A percentile compares a stretch with the other conserved stretches of the same genome.
These are phyloP conservation scores for Tachina grossa DNA, from an alignment of 2,888 invertebrate species.

Conservation along the genomic window DNA sequence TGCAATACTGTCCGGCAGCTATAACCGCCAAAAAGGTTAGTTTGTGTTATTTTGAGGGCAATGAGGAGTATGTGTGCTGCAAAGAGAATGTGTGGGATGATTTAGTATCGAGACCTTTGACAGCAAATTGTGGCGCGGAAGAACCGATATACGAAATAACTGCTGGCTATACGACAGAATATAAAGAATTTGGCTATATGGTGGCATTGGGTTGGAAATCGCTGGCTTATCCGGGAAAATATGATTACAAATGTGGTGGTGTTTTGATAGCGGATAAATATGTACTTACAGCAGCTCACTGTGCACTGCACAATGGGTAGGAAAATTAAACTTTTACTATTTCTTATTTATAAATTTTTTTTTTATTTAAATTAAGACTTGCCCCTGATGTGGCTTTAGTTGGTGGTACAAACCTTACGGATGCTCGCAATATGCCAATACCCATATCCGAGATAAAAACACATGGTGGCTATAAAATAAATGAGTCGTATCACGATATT, in stretches of 20 bases:
- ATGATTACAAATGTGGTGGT: slow-evolving; percentile 70
- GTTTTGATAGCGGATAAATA: slow-evolving; percentile 58
- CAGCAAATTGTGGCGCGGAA: slow-evolving; percentile 34
- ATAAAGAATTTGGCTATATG: slow-evolving; percentile 72
- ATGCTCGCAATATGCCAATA: slow-evolving; percentile 21
- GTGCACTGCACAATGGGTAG: slow-evolving; percentile 64
- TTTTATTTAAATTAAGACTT: slow-evolving; percentile 14
- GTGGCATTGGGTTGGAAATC: slow-evolving; percentile 70
- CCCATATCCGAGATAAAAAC: slow-evolving; percentile 49
- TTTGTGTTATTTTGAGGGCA: slow-evolving; percentile 70
- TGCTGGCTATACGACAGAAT: slow-evolving; percentile 57
- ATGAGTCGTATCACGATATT: slow-evolving; percentile 69
- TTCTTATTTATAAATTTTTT: background rate
- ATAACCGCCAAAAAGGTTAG: slow-evolving; percentile 59
- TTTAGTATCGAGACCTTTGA: slow-evolving; percentile 19
- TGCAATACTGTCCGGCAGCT: slow-evolving; percentile 70
- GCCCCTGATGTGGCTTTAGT: slow-evolving; percentile 62
- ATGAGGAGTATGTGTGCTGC: slow-evolving; percentile 72
- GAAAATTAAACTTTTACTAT: background rate
- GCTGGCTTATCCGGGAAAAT: background rate
- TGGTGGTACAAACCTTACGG: slow-evolving; percentile 67
- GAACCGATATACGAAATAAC: slow-evolving; percentile 11
- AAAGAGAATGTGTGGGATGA: slow-evolving; percentile 55
- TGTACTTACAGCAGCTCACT: slow-evolving; percentile 70
- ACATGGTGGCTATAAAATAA: slow-evolving; percentile 59